These are phyloP conservation scores for Mesitornis unicolor DNA, from an alignment of 2,113 vertebrate species.

Conservation along the genomic window DNA sequence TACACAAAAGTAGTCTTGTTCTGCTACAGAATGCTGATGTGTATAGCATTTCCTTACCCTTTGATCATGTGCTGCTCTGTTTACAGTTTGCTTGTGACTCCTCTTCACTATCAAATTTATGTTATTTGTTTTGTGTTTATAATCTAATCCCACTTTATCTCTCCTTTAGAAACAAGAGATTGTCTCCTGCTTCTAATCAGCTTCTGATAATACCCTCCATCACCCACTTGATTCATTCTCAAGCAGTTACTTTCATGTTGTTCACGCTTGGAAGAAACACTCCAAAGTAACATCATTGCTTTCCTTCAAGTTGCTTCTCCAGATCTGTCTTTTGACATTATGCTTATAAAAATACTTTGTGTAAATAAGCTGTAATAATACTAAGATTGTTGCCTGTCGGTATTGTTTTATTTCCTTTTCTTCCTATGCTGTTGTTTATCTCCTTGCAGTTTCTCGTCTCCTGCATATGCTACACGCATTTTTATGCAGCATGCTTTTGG, in stretches of 20 bases:
- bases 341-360: background rate
- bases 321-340: background rate
- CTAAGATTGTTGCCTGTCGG: background rate
- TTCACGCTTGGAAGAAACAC: background rate
- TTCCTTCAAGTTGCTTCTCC: background rate
- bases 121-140: constrained; percentile 1
- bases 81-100: background rate
- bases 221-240: constrained; percentile 27
- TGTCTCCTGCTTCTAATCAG: constrained; percentile 35
- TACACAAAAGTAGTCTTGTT: background rate
- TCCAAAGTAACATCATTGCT: background rate
- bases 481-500: background rate
- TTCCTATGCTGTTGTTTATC: background rate
- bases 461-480: rapidly evolving
- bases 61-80: background rate
- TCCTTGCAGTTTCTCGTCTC: background rate
- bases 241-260: background rate
- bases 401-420: background rate
- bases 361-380: background rate
- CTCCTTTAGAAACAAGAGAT: constrained; percentile 26
- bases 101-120: background rate
- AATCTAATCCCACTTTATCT: constrained; percentile 38
- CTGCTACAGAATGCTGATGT: background rate
- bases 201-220: background rate
- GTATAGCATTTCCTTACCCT: background rate